Percentiles rank a stretch among this genome's conserved stretches.
Evolutionary conservation across 2,797 vertebrate species (phyloP).

Genomic region (Poecile montanus): DNA sequence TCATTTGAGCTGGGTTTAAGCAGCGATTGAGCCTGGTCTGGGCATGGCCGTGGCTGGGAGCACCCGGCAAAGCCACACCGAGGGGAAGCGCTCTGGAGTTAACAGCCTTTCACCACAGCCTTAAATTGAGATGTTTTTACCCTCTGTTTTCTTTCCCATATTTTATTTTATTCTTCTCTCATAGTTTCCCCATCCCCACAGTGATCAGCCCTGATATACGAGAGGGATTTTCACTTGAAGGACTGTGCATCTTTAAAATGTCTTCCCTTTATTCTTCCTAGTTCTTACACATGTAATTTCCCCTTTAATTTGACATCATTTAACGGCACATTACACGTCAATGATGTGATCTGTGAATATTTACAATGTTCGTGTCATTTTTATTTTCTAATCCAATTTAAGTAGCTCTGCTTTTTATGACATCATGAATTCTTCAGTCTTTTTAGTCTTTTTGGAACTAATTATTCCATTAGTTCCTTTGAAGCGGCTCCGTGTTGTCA

Average conservation of each 20-base stretch:
- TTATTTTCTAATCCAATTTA: slow-evolving; percentile 85
- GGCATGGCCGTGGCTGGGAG: neutral
- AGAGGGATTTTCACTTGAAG: slow-evolving; percentile 75
- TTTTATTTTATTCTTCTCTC: slow-evolving; percentile 77
- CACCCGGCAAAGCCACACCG: neutral
- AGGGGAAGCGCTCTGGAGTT: slow-evolving; percentile 6
- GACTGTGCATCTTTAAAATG: slow-evolving; percentile 82
- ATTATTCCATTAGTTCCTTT: slow-evolving; percentile 81
- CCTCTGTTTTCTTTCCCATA: slow-evolving; percentile 59
- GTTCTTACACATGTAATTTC: slow-evolving; percentile 83
- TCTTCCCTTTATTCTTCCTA: slow-evolving; percentile 80
- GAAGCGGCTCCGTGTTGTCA: slow-evolving; percentile 74
- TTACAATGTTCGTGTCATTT: slow-evolving; percentile 86
- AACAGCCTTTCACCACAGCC: slow-evolving; percentile 27
- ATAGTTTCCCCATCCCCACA: slow-evolving; percentile 47
- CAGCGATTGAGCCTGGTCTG: neutral
- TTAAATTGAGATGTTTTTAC: slow-evolving; percentile 74
- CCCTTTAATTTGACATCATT: slow-evolving; percentile 86
- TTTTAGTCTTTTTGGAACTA: slow-evolving; percentile 83
- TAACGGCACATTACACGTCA: slow-evolving; percentile 85
- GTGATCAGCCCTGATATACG: slow-evolving; percentile 74
- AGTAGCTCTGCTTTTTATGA: slow-evolving; percentile 83
- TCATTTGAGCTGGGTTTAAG: neutral
- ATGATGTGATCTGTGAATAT: slow-evolving; percentile 85
- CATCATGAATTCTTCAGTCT: slow-evolving; percentile 84